phyloP scores from a whole-genome alignment of 2,113 vertebrate genomes.

The Zosterops borbonicus region DNA sequence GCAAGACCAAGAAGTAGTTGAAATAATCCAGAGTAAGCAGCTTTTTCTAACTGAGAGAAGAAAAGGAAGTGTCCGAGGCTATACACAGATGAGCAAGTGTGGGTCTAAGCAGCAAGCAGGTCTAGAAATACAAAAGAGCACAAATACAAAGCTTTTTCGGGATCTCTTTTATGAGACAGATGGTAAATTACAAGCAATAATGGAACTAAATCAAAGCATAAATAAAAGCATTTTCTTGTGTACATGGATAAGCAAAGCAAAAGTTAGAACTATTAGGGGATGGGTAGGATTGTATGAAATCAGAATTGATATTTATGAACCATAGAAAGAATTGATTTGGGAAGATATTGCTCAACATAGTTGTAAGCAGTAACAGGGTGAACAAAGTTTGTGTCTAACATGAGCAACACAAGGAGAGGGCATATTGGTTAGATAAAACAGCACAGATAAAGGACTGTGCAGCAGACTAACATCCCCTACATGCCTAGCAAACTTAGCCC shows the following conservation, averaged over 20 bases:
- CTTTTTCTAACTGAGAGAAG: not conserved
- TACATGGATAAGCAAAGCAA: not conserved
- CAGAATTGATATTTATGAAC: not conserved
- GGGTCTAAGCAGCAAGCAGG: not conserved
- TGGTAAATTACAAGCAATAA: not conserved
- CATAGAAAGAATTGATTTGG: not conserved
- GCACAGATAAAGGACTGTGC: not conserved
- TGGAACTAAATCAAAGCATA: not conserved
- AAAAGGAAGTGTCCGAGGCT: not conserved
- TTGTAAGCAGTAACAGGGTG: not conserved
- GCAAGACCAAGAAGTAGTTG: fast-evolving
- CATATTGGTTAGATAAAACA: not conserved
- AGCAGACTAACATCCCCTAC: not conserved
- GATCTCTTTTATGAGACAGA: not conserved
- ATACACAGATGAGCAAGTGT: not conserved
- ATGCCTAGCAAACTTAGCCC: not conserved
- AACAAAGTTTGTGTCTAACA: not conserved
- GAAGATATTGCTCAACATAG: not conserved
- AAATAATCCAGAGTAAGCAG: not conserved
- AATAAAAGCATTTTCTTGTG: not conserved
- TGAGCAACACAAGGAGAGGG: not conserved
- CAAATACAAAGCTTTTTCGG: not conserved
- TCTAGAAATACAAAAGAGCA: not conserved
- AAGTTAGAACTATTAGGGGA: not conserved
- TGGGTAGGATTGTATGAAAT: not conserved